Percentiles rank a stretch among this genome's conserved stretches.
phyloP scores from a whole-genome alignment of 2,888 invertebrate species.

The Subacronicta megacephala region DNA sequence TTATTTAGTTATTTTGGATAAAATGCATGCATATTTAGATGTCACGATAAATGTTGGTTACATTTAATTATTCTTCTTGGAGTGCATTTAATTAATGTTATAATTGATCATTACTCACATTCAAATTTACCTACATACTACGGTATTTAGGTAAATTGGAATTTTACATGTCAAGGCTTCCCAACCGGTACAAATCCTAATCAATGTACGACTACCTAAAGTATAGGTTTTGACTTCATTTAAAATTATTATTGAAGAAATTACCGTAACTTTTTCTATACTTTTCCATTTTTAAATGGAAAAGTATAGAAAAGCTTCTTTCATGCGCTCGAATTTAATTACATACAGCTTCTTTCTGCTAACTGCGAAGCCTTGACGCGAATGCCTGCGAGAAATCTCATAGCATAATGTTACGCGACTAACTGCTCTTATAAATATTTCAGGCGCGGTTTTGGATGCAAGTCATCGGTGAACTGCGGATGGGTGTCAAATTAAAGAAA shows the following conservation, averaged over 20 bases:
- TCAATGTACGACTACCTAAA: no score
- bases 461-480: conserved; percentile 97
- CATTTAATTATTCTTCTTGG: conserved; percentile 22
- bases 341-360: conserved; percentile 24
- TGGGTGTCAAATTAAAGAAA: conserved; percentile 98
- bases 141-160: conserved; percentile 27
- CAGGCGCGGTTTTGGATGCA: conserved; percentile 98
- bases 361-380: conserved; percentile 37
- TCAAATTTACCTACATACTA: conserved; percentile 27
- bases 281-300: no score
- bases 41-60: no score
- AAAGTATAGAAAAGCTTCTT: neutral
- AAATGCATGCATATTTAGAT: conserved; percentile 51
- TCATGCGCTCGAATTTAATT: conserved; percentile 11
- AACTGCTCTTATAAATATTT: conserved; percentile 58
- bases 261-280: no score
- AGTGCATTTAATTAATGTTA: conserved; percentile 35
- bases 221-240: neutral
- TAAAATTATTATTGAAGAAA: no score
- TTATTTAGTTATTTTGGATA: no score
- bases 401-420: conserved; percentile 60
- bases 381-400: conserved; percentile 59
- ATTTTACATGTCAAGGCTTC: conserved; percentile 44
- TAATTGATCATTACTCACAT: conserved; percentile 41
- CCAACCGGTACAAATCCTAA: conserved; percentile 5